These are phyloP conservation scores for Drosophila infuscata DNA, from an alignment of 2,888 invertebrate genomes.

Conservation along the genomic window DNA sequence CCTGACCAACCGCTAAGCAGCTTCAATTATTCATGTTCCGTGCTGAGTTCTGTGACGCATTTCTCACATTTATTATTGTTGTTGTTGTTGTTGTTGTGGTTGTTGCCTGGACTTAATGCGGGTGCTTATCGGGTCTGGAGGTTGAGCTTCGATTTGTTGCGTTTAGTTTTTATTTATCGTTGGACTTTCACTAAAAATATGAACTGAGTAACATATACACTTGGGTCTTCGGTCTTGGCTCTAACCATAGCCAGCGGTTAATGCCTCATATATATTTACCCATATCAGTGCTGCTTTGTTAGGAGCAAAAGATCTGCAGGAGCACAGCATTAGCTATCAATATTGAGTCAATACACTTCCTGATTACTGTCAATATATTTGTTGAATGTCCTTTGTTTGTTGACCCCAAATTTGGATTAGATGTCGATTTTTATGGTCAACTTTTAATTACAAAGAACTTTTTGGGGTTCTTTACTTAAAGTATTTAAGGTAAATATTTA, in stretches of 20 bases:
- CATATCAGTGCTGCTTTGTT: slow-evolving; percentile 34
- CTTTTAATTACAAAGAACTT: slow-evolving; percentile 31
- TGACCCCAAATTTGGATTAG: slow-evolving; percentile 14
- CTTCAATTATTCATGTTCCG: slow-evolving; percentile 63
- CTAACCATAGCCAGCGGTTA: slow-evolving; percentile 2
- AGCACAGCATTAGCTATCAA: slow-evolving; percentile 3
- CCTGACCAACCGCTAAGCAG: slow-evolving; percentile 39
- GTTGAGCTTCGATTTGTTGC: slow-evolving; percentile 54
- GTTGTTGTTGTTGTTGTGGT: slow-evolving; percentile 1
- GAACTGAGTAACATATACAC: slow-evolving; percentile 20
- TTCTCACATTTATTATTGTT: slow-evolving; percentile 18
- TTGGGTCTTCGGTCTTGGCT: background rate
- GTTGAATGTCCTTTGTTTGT: slow-evolving; percentile 2
- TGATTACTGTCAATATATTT: slow-evolving; percentile 38
- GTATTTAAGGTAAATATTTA: slow-evolving; percentile 1
- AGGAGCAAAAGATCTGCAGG: slow-evolving; percentile 4
- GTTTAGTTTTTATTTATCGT: slow-evolving; percentile 32
- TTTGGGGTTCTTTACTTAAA: slow-evolving; percentile 8
- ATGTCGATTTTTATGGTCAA: background rate
- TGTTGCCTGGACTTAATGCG: slow-evolving; percentile 39
- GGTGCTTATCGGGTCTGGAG: slow-evolving; percentile 53
- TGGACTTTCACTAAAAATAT: slow-evolving; percentile 26
- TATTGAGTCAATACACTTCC: slow-evolving; percentile 9
- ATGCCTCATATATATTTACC: slow-evolving; percentile 36
- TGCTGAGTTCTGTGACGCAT: slow-evolving; percentile 49